Conservation (phyloP, 53 echinoderm and acorn worm genomes). For the Hippasteria phrygiana region DNA sequence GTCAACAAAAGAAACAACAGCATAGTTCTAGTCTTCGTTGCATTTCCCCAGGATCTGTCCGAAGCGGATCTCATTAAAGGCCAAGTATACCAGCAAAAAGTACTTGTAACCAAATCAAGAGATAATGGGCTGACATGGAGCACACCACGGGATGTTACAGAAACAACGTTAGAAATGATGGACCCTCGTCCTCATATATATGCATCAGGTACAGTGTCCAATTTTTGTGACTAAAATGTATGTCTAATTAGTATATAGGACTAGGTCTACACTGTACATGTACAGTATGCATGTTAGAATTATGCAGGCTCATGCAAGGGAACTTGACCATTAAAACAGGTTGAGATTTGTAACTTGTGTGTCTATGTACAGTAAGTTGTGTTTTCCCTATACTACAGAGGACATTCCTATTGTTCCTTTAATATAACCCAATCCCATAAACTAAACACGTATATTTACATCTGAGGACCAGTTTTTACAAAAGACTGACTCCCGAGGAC, state of each 20-base stretch:
- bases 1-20: constrained; percentile 79
- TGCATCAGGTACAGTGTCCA: constrained; percentile 90
- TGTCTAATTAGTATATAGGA: background rate
- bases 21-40: constrained; percentile 79
- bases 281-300: too few species aligned
- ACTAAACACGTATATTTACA: too few species aligned
- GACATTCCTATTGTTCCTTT: too few species aligned
- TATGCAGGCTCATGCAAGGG: too few species aligned
- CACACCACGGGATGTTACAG: constrained; percentile 75
- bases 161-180: constrained; percentile 73
- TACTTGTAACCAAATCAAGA: constrained; percentile 78
- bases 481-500: too few species aligned
- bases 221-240: too few species aligned
- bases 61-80: constrained; percentile 82
- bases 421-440: too few species aligned
- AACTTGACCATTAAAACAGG: too few species aligned
- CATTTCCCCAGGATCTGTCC: constrained; percentile 74
- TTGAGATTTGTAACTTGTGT: too few species aligned
- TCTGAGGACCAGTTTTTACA: too few species aligned
- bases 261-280: background rate
- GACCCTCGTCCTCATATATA: constrained; percentile 77
- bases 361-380: too few species aligned
- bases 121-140: constrained; percentile 88
- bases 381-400: too few species aligned
- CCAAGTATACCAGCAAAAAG: constrained; percentile 69